Percentiles rank a stretch among this genome's conserved stretches.
Conservation (phyloP, 1,140 invertebrate species). For the Cheumatopsyche charites region DNA sequence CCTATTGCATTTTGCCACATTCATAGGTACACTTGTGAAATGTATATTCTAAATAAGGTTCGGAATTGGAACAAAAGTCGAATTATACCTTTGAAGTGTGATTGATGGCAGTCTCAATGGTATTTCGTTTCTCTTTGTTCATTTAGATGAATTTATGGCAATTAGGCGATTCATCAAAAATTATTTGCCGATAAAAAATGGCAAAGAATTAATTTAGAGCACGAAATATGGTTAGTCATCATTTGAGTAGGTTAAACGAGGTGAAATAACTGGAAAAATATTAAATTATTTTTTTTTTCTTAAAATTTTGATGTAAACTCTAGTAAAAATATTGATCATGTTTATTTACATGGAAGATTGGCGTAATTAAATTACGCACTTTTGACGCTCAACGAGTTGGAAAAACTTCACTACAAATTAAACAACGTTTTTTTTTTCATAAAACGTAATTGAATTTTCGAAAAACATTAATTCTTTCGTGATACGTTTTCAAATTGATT, state of each 20-base stretch:
- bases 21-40: neutral
- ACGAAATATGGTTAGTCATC: neutral
- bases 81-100: slow-evolving; percentile 11
- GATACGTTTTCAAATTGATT: too few species aligned
- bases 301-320: neutral
- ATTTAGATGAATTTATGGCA: neutral
- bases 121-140: neutral
- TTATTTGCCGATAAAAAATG: neutral
- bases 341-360: too few species aligned
- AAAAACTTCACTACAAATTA: too few species aligned
- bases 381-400: too few species aligned
- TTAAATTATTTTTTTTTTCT: neutral
- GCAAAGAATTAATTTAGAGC: neutral
- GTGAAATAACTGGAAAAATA: too few species aligned
- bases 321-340: too few species aligned
- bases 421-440: too few species aligned
- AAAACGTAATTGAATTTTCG: too few species aligned
- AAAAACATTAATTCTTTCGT: too few species aligned
- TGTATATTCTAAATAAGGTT: slow-evolving; percentile 5
- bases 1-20: too few species aligned
- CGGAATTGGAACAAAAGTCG: neutral
- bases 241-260: too few species aligned
- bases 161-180: neutral
- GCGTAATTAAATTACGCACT: too few species aligned
- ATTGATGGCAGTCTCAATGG: neutral